Conservation (phyloP, 2,888 invertebrate species). For the Yponomeuta evonymella region DNA sequence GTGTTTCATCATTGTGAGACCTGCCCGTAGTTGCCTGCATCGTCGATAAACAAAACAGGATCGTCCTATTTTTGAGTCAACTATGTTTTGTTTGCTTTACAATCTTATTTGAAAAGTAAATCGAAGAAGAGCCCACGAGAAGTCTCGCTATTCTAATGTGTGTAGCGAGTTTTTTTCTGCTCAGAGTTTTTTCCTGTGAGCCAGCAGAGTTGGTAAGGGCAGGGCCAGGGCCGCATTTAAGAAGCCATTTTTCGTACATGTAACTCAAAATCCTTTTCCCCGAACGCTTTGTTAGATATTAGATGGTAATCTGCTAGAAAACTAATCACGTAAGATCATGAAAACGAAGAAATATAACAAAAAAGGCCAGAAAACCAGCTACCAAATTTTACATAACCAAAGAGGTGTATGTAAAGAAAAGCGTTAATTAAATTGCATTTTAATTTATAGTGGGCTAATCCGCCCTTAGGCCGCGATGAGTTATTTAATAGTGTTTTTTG, state of each 20-base stretch:
- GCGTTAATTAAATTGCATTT: slow-evolving; percentile 59
- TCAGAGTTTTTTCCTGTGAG: slow-evolving; percentile 47
- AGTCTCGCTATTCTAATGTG: slow-evolving; percentile 46
- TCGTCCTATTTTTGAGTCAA: slow-evolving; percentile 18
- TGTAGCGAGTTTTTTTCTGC: slow-evolving; percentile 40
- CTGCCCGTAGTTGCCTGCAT: background rate
- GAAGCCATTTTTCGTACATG: slow-evolving; percentile 29
- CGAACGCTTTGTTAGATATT: too few relatives aligned
- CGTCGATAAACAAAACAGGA: background rate
- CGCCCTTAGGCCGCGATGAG: slow-evolving; percentile 50
- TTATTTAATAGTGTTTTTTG: slow-evolving; percentile 75
- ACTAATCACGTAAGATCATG: too few relatives aligned
- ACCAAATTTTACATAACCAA: background rate
- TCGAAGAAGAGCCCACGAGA: slow-evolving; percentile 52
- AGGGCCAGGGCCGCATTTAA: slow-evolving; percentile 46
- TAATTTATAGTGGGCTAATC: slow-evolving; percentile 36
- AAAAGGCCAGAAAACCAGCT: background rate
- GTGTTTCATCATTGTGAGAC: background rate
- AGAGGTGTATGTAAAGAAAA: background rate
- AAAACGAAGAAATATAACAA: background rate
- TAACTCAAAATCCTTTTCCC: slow-evolving; percentile 25
- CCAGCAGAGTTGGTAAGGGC: slow-evolving; percentile 41
- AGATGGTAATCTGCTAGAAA: too few relatives aligned
- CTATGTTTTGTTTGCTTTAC: slow-evolving; percentile 25
- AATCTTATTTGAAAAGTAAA: slow-evolving; percentile 41